Evolutionary conservation across 2,113 vertebrate species (phyloP), one percentile per base, ranked within the genome.

Genomic region (Paedocypris sp.): DNA sequence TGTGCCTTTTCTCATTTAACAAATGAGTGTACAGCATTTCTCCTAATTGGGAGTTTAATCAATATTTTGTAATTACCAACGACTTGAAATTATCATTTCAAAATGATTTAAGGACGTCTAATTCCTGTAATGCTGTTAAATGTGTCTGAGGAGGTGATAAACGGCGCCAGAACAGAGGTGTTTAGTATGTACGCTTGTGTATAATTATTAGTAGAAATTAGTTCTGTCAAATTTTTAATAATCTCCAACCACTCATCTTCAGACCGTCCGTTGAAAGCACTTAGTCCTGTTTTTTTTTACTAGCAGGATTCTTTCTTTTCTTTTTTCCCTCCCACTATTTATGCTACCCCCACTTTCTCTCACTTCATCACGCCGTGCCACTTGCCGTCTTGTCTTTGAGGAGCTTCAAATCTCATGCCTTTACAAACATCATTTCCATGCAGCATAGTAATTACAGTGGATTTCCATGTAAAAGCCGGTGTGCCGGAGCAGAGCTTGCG

Each of bases 351-450:
- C 35, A 39, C 12, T 43, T 23, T 36, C 20, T 46, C 20, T 39
- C 31, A 52, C 32, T 42, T 36, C 47, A 13, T 53, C 57, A 42
- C 19, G 8, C 13, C 35, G 32, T 46, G 28, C 51, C 45, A 19
- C 46, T 41, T 46, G 28, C 51, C 45, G 13, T 43, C 23, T 39
- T 23, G 4, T 18, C 43, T 64, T 33, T 53, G 19, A 46, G 36
- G 47, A 33, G 18, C 45, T 28, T 53, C 11, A 65, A 70, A 64
- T 68, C 64, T 36, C 68, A 62, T 48, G 64, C 52, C 29, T 57
- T 67, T 70, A 64, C 42, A 66, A 68, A 71, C 65, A 73, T 68
- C 52, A 36, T 20, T 61, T 28, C 57, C 42, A 56, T 48, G 52
- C 59, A 46, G 62, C n/a, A 31, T 22, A 23, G 64, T 70, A 61